These are phyloP conservation scores for Andrena minutula DNA, from an alignment of 2,888 invertebrate species.

Conservation along the genomic window DNA sequence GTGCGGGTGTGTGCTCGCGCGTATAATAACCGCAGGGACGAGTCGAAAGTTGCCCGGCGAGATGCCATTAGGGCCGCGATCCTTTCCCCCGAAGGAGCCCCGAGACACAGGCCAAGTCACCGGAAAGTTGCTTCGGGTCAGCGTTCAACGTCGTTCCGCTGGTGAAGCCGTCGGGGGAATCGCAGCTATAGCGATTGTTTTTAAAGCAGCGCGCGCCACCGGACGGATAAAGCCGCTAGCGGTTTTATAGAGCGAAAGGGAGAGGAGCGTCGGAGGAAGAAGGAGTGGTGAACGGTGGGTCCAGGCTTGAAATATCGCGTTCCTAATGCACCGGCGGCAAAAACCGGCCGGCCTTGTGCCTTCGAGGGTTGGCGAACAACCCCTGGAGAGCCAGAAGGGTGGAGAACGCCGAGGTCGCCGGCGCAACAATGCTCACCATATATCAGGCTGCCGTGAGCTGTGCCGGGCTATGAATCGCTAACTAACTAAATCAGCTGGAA, in stretches of 20 bases:
- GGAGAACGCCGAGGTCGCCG: slow-evolving; percentile 60
- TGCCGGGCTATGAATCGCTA: slow-evolving; percentile 67
- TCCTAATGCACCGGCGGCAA: slow-evolving; percentile 75
- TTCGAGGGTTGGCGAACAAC: slow-evolving; percentile 43
- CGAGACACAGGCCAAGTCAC: slow-evolving; percentile 34
- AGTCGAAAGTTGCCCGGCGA: slow-evolving; percentile 42
- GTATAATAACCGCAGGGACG: slow-evolving; percentile 51
- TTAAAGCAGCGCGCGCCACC: slow-evolving; percentile 58
- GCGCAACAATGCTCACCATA: slow-evolving; percentile 70
- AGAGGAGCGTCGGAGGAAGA: neutral
- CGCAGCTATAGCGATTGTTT: slow-evolving; percentile 71
- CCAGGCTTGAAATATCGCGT: slow-evolving; percentile 74
- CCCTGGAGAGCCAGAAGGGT: slow-evolving; percentile 22
- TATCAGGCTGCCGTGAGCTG: slow-evolving; percentile 61
- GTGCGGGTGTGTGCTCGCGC: slow-evolving; percentile 27
- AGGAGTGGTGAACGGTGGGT: slow-evolving; percentile 51
- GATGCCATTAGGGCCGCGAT: slow-evolving; percentile 61
- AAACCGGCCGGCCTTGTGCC: slow-evolving; percentile 61
- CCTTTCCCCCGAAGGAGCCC: slow-evolving; percentile 28
- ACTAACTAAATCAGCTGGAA: slow-evolving; percentile 62
- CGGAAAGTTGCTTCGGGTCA: slow-evolving; percentile 60
- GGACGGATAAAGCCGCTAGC: slow-evolving; percentile 47
- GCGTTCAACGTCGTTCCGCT: slow-evolving; percentile 54
- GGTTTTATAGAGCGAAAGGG: slow-evolving; percentile 53
- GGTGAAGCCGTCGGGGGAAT: slow-evolving; percentile 47